phyloP scores from a whole-genome alignment of 2,113 vertebrate genomes.

The Lophochroa leadbeateri region DNA sequence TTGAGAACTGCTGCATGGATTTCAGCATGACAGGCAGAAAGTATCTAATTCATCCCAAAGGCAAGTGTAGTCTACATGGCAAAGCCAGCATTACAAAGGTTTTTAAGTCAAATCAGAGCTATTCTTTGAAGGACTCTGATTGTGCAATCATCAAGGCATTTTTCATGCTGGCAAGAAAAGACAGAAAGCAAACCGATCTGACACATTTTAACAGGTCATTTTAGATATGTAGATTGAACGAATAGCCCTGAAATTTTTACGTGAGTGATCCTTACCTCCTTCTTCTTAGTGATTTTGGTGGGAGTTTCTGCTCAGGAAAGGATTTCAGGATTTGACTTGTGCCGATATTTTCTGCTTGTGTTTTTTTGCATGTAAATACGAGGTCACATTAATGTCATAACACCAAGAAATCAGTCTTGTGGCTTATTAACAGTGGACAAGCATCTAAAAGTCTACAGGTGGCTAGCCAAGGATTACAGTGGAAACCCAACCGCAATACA shows the following conservation, averaged over 20 bases:
- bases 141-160: constrained; percentile 34
- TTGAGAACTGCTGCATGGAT: constrained; percentile 3
- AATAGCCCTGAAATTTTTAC: not conserved
- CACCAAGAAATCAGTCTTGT: not conserved
- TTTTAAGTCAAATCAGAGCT: constrained; percentile 38
- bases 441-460: not conserved
- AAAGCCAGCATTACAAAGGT: not conserved
- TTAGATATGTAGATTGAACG: constrained; percentile 2
- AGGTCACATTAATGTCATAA: not conserved
- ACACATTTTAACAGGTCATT: not conserved
- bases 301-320: not conserved
- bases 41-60: not conserved
- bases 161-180: constrained; percentile 15
- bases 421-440: not conserved
- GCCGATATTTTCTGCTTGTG: not conserved
- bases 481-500: not conserved
- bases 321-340: not conserved
- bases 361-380: not conserved
- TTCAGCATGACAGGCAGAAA: constrained; percentile 14
- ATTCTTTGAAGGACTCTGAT: constrained; percentile 28
- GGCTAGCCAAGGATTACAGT: not conserved
- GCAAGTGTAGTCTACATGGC: not conserved
- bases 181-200: constrained; percentile 12
- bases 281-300: not conserved
- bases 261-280: not conserved